phyloP scores from a whole-genome alignment of 2,888 invertebrate genomes.

The Cosmorhoe ocellata region DNA sequence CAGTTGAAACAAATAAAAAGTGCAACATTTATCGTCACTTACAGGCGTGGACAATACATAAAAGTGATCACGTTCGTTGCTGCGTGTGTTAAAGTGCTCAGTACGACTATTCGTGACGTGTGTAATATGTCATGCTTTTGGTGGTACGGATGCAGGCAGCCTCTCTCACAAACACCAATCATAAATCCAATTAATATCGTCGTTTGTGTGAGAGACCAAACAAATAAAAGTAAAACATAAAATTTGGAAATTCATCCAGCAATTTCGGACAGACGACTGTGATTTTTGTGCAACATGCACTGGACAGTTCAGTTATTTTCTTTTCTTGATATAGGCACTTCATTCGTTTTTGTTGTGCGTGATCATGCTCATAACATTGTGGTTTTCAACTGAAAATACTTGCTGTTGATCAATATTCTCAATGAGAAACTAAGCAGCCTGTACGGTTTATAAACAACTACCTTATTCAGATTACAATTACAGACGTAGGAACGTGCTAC shows the following conservation, averaged over 20 bases:
- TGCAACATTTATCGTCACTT: slow-evolving; percentile 33
- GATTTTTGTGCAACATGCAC: slow-evolving; percentile 78
- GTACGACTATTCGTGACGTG: slow-evolving; percentile 52
- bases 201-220: slow-evolving; percentile 57
- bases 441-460: slow-evolving; percentile 7
- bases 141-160: slow-evolving; percentile 78
- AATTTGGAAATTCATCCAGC: slow-evolving; percentile 52
- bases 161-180: slow-evolving; percentile 60
- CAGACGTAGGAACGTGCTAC: slow-evolving; percentile 4
- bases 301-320: slow-evolving; percentile 48
- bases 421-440: slow-evolving; percentile 38
- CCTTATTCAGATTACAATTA: slow-evolving; percentile 12
- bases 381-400: slow-evolving; percentile 54
- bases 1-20: slow-evolving; percentile 28
- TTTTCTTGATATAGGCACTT: slow-evolving; percentile 26
- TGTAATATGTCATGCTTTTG: slow-evolving; percentile 71
- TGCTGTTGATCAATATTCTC: slow-evolving; percentile 34
- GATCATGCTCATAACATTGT: slow-evolving; percentile 62
- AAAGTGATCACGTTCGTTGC: slow-evolving; percentile 27
- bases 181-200: slow-evolving; percentile 24
- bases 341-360: slow-evolving; percentile 37
- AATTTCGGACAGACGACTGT: slow-evolving; percentile 59
- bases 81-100: slow-evolving; percentile 53
- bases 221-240: slow-evolving; percentile 55
- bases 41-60: slow-evolving; percentile 28